Evolutionary conservation across 1,140 invertebrate genomes (phyloP).

Genomic region (Polypedilum pembai): DNA sequence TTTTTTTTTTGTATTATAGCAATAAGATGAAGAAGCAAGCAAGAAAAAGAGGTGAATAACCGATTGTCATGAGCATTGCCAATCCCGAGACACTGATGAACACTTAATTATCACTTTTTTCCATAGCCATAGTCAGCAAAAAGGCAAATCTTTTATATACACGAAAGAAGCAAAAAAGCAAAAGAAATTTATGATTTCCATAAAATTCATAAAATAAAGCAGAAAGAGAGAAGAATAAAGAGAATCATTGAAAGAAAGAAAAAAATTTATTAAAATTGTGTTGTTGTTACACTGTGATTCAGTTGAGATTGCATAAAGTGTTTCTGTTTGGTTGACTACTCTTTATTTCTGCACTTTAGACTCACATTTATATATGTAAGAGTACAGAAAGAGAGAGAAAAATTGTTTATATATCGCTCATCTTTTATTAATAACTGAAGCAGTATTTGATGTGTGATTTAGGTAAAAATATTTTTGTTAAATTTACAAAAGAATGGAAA

Average conservation of each 20-base stretch:
- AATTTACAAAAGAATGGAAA: too few species aligned
- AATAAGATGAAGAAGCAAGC: not conserved
- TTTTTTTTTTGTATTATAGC: too few species aligned
- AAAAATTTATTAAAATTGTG: slow-evolving; percentile 17
- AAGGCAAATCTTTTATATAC: not conserved
- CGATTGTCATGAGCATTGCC: slow-evolving; percentile 10
- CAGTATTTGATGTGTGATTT: too few species aligned
- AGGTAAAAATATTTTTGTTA: too few species aligned
- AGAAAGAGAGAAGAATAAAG: not conserved
- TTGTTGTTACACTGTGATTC: not conserved
- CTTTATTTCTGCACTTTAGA: not conserved
- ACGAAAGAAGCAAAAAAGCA: not conserved
- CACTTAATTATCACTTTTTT: slow-evolving; percentile 28
- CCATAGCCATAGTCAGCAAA: not conserved
- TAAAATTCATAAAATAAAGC: slow-evolving; percentile 17
- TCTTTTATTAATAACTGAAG: too few species aligned
- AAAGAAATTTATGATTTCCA: slow-evolving; percentile 25
- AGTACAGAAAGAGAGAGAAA: too few species aligned
- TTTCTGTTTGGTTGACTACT: not conserved
- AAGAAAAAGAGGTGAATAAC: not conserved
- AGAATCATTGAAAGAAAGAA: slow-evolving; percentile 25
- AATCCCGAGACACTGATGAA: not conserved
- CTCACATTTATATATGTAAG: too few species aligned
- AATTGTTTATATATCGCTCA: too few species aligned
- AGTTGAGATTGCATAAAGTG: not conserved